Conservation (phyloP, 2,888 invertebrate species). For the Thecocarcelia acutangulata region DNA sequence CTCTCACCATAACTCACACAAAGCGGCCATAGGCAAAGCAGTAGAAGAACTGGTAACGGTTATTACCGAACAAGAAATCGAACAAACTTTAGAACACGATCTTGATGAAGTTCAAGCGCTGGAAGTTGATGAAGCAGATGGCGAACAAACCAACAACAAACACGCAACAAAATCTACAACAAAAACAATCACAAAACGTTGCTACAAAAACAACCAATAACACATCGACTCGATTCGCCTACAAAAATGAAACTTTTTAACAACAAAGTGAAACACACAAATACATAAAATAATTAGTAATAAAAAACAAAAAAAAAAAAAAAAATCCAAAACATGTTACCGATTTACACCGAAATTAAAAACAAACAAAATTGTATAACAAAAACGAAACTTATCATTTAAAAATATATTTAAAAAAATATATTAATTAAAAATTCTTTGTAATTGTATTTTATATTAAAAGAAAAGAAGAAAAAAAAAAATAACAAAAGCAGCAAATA, state of each 20-base stretch:
- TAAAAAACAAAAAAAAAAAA: no score
- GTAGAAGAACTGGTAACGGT: constrained; percentile 94
- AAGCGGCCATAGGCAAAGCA: constrained; percentile 92
- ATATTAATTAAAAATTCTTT: constrained; percentile 46
- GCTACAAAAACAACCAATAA: constrained; percentile 43
- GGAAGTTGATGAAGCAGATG: constrained; percentile 45
- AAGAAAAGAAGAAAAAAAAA: constrained; percentile 36
- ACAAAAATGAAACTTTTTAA: constrained; percentile 53
- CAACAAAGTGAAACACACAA: background rate
- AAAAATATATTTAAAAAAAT: constrained; percentile 17
- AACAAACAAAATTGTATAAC: constrained; percentile 29
- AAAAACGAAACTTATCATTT: constrained; percentile 51
- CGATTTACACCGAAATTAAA: constrained; percentile 51
- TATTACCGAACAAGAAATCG: constrained; percentile 89
- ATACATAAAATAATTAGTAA: background rate
- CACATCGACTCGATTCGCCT: constrained; percentile 56
- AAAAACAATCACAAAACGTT: constrained; percentile 39
- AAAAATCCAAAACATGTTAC: constrained; percentile 2
- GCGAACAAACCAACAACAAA: constrained; percentile 46
- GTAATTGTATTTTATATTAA: constrained; percentile 61
- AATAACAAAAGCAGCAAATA: constrained; percentile 7
- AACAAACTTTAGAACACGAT: constrained; percentile 73
- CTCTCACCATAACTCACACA: background rate
- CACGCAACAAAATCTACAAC: constrained; percentile 60
- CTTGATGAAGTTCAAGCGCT: constrained; percentile 68